These are phyloP conservation scores for Drosophila putrida DNA, from an alignment of 2,888 invertebrate species.

Conservation along the genomic window DNA sequence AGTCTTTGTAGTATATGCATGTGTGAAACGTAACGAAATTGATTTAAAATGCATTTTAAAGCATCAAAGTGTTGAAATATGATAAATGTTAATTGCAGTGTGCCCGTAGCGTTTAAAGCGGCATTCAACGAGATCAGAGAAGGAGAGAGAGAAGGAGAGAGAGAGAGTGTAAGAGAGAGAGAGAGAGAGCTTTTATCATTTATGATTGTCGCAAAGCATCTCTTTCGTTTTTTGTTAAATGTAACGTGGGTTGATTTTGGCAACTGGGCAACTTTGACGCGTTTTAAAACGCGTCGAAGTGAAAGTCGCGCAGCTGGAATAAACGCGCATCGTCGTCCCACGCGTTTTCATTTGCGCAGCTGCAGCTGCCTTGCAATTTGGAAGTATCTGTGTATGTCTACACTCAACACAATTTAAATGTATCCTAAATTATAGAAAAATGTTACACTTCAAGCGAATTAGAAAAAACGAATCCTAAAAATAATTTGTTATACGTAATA, in stretches of 20 bases:
- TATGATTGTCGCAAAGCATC: constrained; percentile 38
- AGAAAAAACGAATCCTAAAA: no score
- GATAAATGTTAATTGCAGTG: constrained; percentile 73
- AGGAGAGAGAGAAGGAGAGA: not conserved
- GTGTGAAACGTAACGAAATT: constrained; percentile 73
- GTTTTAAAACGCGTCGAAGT: constrained; percentile 70
- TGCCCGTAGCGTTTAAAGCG: constrained; percentile 38
- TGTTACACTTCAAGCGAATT: not conserved
- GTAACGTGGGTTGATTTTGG: constrained; percentile 67
- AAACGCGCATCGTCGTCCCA: constrained; percentile 37
- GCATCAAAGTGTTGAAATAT: constrained; percentile 81
- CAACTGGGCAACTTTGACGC: constrained; percentile 52
- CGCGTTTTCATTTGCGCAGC: constrained; percentile 25
- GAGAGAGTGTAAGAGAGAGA: constrained; percentile 7
- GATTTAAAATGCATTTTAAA: constrained; percentile 81
- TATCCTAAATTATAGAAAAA: not conserved
- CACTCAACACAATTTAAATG: not conserved
- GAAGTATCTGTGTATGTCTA: not conserved
- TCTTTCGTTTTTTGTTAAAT: constrained; percentile 10
- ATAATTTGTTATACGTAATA: no score
- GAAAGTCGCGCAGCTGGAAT: constrained; percentile 67
- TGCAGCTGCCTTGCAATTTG: constrained; percentile 26
- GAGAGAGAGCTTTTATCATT: constrained; percentile 30
- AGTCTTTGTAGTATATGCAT: constrained; percentile 14
- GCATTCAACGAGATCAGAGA: not conserved